These are phyloP conservation scores for Orthosia gracilis DNA, from an alignment of 2,888 invertebrate species.

Conservation along the genomic window DNA sequence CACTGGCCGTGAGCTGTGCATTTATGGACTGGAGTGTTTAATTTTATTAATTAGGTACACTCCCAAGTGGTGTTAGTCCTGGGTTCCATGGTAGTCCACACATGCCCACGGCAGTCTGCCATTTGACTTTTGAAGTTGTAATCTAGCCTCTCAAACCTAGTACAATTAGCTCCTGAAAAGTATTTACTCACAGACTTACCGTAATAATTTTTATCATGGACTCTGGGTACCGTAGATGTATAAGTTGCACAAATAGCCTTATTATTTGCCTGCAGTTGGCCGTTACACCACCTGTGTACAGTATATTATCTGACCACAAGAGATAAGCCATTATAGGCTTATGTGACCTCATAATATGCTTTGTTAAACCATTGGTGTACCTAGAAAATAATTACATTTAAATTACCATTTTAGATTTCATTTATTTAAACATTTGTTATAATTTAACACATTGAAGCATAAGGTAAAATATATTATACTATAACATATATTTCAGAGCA, in stretches of 20 bases:
- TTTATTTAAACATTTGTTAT: background rate
- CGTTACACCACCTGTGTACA: constrained; percentile 81
- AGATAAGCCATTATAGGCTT: constrained; percentile 83
- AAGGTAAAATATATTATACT: background rate
- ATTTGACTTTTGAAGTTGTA: too few species aligned
- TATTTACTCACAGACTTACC: constrained; percentile 81
- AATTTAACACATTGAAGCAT: background rate
- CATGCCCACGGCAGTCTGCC: too few species aligned
- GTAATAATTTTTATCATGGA: constrained; percentile 79
- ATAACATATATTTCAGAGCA: background rate
- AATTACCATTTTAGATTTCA: background rate
- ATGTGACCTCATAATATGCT: constrained; percentile 81
- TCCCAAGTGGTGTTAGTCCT: too few species aligned
- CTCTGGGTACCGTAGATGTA: constrained; percentile 84
- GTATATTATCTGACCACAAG: constrained; percentile 81
- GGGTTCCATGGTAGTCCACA: too few species aligned
- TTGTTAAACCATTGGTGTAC: constrained; percentile 78
- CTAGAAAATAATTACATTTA: constrained; percentile 70
- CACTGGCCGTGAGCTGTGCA: too few species aligned
- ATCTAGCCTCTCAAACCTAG: too few species aligned
- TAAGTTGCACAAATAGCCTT: constrained; percentile 78
- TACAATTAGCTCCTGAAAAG: background rate
- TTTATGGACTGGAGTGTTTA: too few species aligned
- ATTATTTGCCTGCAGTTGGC: constrained; percentile 82
- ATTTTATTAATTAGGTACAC: too few species aligned